Base-by-base conservation (phyloP, 2,797 vertebrate genomes). In the Danio albolineatus region DNA sequence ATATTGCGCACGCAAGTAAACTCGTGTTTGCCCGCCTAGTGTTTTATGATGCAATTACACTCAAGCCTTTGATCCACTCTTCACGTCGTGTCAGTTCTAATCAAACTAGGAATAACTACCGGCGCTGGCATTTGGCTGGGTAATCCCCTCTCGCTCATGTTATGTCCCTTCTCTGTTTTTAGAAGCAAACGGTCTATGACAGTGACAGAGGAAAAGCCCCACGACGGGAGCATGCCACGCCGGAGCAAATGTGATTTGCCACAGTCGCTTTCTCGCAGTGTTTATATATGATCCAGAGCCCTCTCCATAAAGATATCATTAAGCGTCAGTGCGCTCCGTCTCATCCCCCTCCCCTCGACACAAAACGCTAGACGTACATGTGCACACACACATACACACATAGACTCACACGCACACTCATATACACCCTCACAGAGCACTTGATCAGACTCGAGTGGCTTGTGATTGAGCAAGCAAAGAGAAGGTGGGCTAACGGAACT, bases 401-500 rank as follows among this genome's bases (percentile, higher is more conserved):
- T 60, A 87, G 87, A 88, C 90, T 91, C 90, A 54, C 88, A 87
- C 89, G 88, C 87, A 89, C 39, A 54, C 28, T 51, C n/a, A 79
- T 76, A 85, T 74, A 85, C 82, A 84, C 62, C 76, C 78, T 82
- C 82, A 85, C 82, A 75, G 73, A 78, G 79, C 81, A 85, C 83
- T 83, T 80, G 72, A 87, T 79, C 73, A 80, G 75, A 84, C 79
- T 84, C 73, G 80, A 85, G 75, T 56, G 81, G 67, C 81, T 83
- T 83, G 70, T 85, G 86, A 91, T 87, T 85, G 88, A 92, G 86
- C 87, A 88, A 90, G 91, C 90, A 91, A 92, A 91, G 80, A 90
- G 76, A 91, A 93, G 87, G 87, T 90, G 87, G 80, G 90, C 87
- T 90, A 92, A 89, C 88, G 89, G 89, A 88, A 93, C 93, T 93